These are phyloP conservation scores for Microtus pennsylvanicus DNA, from an alignment of 2,113 vertebrate genomes.

Conservation along the genomic window DNA sequence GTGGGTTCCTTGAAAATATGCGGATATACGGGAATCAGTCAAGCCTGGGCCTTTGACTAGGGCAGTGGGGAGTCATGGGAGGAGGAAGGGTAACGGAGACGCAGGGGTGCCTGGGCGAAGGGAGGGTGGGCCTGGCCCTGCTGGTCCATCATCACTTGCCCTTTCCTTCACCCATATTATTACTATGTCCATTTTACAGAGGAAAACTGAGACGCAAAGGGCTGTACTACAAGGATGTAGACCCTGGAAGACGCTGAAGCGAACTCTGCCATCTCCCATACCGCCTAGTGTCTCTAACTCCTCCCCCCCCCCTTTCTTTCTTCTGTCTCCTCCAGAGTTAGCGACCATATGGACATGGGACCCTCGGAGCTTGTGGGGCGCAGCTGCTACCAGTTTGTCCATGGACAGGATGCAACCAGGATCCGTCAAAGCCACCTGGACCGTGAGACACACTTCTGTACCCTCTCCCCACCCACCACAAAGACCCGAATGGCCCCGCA, in stretches of 20 bases:
- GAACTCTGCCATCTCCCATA: not conserved
- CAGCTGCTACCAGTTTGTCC: slow-evolving; percentile 93
- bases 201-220: not conserved
- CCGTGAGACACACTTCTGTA: slow-evolving; percentile 82
- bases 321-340: slow-evolving; percentile 86
- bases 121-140: not conserved
- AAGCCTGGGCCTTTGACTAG: too few species aligned
- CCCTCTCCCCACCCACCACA: not conserved
- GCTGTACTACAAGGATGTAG: not conserved
- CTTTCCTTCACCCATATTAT: not conserved
- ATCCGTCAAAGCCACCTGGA: slow-evolving; percentile 94
- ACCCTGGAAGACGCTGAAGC: not conserved
- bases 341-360: slow-evolving; percentile 94
- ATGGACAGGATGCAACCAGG: slow-evolving; percentile 92
- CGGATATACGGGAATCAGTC: not conserved
- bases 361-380: slow-evolving; percentile 93
- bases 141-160: too few species aligned
- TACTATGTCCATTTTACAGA: not conserved
- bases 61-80: not conserved
- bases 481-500: not conserved
- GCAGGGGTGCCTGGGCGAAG: too few species aligned
- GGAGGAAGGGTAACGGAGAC: accelerated
- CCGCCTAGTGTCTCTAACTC: not conserved
- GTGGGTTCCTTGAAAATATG: not conserved
- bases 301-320: not conserved